Evolutionary conservation across 2,113 vertebrate genomes (phyloP).

Genomic region (Odobenus rosmarus): DNA sequence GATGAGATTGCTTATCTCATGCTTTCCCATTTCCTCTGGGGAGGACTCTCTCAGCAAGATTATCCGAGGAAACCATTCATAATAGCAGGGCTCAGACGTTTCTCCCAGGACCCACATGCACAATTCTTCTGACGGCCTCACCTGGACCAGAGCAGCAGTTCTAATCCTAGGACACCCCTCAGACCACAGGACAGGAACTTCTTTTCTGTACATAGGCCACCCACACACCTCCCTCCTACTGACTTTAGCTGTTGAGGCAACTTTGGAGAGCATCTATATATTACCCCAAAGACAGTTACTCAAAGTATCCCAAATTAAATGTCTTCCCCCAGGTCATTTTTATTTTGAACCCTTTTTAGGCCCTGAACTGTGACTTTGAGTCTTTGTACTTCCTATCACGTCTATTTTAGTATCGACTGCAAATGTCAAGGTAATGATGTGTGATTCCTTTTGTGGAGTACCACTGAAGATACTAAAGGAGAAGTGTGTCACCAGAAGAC

Average conservation of each 20-base stretch:
- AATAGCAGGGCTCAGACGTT: background rate
- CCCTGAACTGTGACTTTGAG: constrained; percentile 7
- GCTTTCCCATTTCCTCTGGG: background rate
- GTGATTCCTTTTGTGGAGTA: constrained; percentile 11
- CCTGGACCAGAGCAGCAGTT: background rate
- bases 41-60: background rate
- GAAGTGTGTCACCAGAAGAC: background rate
- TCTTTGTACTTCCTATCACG: background rate
- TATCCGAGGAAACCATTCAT: background rate
- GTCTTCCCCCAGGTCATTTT: constrained; percentile 44
- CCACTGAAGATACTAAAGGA: background rate
- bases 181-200: too few species aligned
- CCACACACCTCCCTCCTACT: accelerated
- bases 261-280: background rate
- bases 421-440: constrained; percentile 7
- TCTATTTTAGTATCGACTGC: constrained; percentile 40
- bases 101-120: background rate
- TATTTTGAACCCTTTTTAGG: background rate
- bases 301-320: constrained; percentile 1
- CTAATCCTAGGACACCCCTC: background rate
- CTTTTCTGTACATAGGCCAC: background rate
- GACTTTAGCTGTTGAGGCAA: background rate
- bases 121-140: background rate
- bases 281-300: background rate
- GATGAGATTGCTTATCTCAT: background rate